phyloP scores from a whole-genome alignment of 1,140 invertebrate species.

The Tetraneura akinire region DNA sequence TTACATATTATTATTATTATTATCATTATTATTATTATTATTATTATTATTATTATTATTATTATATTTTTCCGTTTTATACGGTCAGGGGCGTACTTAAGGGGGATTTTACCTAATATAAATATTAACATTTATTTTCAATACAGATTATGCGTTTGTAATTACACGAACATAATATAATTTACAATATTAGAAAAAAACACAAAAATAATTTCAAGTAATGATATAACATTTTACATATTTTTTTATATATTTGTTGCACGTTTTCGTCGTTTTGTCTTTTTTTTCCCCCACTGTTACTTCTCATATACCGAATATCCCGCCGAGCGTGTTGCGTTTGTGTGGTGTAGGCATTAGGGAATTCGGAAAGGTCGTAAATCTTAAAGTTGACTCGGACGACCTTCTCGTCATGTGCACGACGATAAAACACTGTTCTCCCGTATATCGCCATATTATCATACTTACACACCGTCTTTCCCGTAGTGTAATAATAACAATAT shows the following conservation, averaged over 20 bases:
- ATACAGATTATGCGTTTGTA: too few species aligned
- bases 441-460: too few species aligned
- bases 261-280: not conserved
- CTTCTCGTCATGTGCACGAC: not conserved
- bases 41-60: too few species aligned
- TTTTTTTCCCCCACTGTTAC: not conserved
- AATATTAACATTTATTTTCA: too few species aligned
- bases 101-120: too few species aligned
- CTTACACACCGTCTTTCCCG: not conserved
- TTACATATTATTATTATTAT: too few species aligned
- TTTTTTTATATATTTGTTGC: too few species aligned
- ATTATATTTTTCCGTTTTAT: too few species aligned
- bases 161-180: too few species aligned
- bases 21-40: too few species aligned
- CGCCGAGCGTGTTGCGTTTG: not conserved
- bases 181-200: not conserved
- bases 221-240: not conserved
- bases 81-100: too few species aligned
- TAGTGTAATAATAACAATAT: not conserved
- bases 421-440: not conserved
- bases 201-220: not conserved
- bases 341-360: not conserved
- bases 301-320: too few species aligned
- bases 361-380: constrained; percentile 20
- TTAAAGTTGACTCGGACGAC: constrained; percentile 17